phyloP scores from a whole-genome alignment of 2,113 vertebrate species.

The Blennius ocellaris region DNA sequence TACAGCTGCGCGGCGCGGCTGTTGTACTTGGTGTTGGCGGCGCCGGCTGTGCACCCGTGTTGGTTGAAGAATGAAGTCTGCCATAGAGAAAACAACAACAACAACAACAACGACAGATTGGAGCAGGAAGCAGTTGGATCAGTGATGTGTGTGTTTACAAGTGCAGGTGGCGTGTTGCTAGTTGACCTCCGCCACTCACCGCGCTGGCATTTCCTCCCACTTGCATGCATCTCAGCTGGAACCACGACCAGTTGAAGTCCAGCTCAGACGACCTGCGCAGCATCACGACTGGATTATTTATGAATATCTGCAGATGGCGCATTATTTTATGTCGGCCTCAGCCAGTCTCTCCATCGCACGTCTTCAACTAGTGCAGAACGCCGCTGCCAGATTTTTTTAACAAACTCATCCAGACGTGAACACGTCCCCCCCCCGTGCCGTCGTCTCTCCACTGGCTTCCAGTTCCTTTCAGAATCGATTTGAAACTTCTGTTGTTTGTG shows the following conservation, averaged over 20 bases:
- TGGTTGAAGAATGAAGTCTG: slow-evolving; percentile 92
- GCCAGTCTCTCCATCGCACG: too few species aligned
- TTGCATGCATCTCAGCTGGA: slow-evolving; percentile 97
- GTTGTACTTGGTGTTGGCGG: slow-evolving; percentile 93
- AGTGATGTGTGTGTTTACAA: not conserved
- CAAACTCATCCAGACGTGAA: too few species aligned
- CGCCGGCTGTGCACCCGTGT: slow-evolving; percentile 87
- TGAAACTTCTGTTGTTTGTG: too few species aligned
- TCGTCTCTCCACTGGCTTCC: too few species aligned
- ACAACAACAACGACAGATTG: not conserved
- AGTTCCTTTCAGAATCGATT: too few species aligned
- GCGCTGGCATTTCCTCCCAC: slow-evolving; percentile 95
- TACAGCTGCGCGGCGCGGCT: slow-evolving; percentile 91
- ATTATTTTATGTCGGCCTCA: too few species aligned
- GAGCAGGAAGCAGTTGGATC: not conserved
- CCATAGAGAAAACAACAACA: not conserved
- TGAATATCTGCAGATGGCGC: not conserved
- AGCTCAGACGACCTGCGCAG: slow-evolving; percentile 92
- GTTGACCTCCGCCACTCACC: slow-evolving; percentile 80
- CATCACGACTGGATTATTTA: slow-evolving; percentile 9
- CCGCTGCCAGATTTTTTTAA: too few species aligned
- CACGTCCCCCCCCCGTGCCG: too few species aligned
- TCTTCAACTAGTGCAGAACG: too few species aligned
- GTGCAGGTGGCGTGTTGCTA: not conserved
- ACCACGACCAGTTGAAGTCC: slow-evolving; percentile 99